These are phyloP conservation scores for Hypsopygia costalis DNA, from an alignment of 2,888 invertebrate species.

Conservation along the genomic window DNA sequence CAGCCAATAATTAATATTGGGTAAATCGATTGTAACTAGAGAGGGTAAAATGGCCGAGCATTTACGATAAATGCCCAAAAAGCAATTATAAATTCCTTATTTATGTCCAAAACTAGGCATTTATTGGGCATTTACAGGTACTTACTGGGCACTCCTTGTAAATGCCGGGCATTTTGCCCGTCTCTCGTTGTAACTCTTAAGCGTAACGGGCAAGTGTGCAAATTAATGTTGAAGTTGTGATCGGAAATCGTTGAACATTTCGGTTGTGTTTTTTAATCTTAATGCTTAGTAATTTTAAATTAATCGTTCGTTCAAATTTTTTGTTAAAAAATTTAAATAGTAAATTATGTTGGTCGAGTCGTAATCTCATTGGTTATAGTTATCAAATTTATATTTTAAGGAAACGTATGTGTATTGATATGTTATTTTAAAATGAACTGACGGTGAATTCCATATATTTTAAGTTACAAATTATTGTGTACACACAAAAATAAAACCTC, in stretches of 20 bases:
- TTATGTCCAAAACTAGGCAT: too few relatives aligned
- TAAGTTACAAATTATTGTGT: too few relatives aligned
- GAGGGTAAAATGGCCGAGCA: too few relatives aligned
- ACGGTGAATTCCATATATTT: neutral
- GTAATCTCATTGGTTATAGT: neutral
- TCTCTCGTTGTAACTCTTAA: too few relatives aligned
- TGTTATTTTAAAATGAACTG: neutral
- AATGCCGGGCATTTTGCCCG: too few relatives aligned
- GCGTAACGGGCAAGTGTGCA: slow-evolving; percentile 42
- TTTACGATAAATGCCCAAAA: too few relatives aligned
- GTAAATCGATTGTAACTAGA: too few relatives aligned
- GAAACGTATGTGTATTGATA: neutral
- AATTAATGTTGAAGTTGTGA: slow-evolving; percentile 33
- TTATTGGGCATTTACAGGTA: too few relatives aligned
- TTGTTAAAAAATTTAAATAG: neutral
- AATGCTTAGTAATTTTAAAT: slow-evolving; percentile 7
- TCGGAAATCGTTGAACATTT: slow-evolving; percentile 32
- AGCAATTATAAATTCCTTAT: too few relatives aligned
- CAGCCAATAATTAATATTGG: too few relatives aligned
- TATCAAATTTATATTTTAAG: neutral
- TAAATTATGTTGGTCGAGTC: neutral
- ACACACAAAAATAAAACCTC: too few relatives aligned
- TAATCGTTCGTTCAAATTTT: neutral
- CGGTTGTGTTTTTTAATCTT: slow-evolving; percentile 42
- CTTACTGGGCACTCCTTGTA: too few relatives aligned